A percentile compares a stretch with the other conserved stretches of the same genome.
Evolutionary conservation across 2,888 invertebrate genomes (phyloP).

Genomic region (Panorpa germanica): DNA sequence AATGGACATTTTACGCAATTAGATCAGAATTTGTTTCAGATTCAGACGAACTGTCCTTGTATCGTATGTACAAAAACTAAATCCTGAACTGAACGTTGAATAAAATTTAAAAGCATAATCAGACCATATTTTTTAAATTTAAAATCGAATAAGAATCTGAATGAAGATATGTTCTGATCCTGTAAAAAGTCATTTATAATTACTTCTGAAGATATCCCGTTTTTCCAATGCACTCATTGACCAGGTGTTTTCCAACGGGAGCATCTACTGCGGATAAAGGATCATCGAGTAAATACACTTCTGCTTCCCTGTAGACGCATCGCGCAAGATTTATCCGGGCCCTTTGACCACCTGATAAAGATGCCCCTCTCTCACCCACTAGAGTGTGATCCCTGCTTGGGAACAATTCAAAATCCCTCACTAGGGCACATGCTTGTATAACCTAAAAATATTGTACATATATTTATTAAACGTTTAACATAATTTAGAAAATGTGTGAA

Average conservation of each 20-base stretch:
- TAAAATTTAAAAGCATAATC: too few species aligned
- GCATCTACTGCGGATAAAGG: constrained; percentile 61
- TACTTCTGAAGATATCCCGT: too few species aligned
- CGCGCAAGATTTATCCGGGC: constrained; percentile 60
- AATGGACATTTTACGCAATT: too few species aligned
- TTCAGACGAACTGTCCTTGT: too few species aligned
- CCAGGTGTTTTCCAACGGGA: constrained; percentile 48
- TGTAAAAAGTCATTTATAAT: too few species aligned
- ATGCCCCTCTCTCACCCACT: constrained; percentile 59
- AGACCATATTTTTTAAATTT: too few species aligned
- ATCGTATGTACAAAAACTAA: too few species aligned
- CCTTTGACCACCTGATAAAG: constrained; percentile 62
- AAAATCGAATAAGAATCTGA: too few species aligned
- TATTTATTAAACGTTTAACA: constrained; percentile 19
- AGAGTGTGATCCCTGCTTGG: constrained; percentile 52
- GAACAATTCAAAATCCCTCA: constrained; percentile 47
- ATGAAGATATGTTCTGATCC: too few species aligned
- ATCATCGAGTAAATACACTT: constrained; percentile 58
- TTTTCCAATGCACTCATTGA: constrained; percentile 44
- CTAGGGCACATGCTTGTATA: constrained; percentile 39
- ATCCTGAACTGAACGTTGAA: too few species aligned
- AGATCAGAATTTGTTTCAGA: too few species aligned
- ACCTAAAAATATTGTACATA: constrained; percentile 23
- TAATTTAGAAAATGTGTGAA: constrained; percentile 9
- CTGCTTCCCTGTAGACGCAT: constrained; percentile 55